These are phyloP conservation scores for Ips nitidus DNA, from an alignment of 1,140 invertebrate genomes.

Conservation along the genomic window DNA sequence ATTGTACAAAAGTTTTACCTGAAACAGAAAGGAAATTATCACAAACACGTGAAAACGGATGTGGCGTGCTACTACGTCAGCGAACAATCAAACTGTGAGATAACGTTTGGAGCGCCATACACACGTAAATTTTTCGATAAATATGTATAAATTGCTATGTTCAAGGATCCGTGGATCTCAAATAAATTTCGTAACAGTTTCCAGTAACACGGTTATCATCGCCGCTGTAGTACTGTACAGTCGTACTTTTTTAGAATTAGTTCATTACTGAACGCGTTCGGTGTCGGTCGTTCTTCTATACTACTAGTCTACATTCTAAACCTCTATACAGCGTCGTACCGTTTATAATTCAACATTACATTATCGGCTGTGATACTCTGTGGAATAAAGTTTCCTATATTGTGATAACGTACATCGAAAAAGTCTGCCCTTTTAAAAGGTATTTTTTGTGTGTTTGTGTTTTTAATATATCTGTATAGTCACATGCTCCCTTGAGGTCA, in stretches of 20 bases:
- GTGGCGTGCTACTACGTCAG: slow-evolving; percentile 5
- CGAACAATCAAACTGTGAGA: slow-evolving; percentile 16
- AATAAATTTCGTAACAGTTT: slow-evolving; percentile 29
- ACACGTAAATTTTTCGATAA: slow-evolving; percentile 7
- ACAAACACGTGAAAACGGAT: slow-evolving; percentile 21
- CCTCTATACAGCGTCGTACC: too few relatives aligned
- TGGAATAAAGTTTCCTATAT: not conserved
- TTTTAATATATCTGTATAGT: too few relatives aligned
- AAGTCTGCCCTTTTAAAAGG: too few relatives aligned
- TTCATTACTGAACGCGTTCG: slow-evolving; percentile 22
- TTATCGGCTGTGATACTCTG: not conserved
- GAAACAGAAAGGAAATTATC: too few relatives aligned
- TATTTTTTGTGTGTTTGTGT: too few relatives aligned
- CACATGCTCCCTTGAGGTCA: too few relatives aligned
- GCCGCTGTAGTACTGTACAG: slow-evolving; percentile 5
- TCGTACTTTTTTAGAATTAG: slow-evolving; percentile 25
- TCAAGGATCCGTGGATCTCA: slow-evolving; percentile 28
- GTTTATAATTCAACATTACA: too few relatives aligned
- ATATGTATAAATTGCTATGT: slow-evolving; percentile 23
- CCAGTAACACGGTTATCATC: slow-evolving; percentile 25
- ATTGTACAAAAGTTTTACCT: too few relatives aligned
- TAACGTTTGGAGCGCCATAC: slow-evolving; percentile 12
- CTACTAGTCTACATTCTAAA: too few relatives aligned
- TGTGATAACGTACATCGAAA: too few relatives aligned
- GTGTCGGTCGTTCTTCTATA: slow-evolving; percentile 7